These are phyloP conservation scores for Oryzaephilus surinamensis DNA, from an alignment of 1,140 invertebrate genomes.

Conservation along the genomic window DNA sequence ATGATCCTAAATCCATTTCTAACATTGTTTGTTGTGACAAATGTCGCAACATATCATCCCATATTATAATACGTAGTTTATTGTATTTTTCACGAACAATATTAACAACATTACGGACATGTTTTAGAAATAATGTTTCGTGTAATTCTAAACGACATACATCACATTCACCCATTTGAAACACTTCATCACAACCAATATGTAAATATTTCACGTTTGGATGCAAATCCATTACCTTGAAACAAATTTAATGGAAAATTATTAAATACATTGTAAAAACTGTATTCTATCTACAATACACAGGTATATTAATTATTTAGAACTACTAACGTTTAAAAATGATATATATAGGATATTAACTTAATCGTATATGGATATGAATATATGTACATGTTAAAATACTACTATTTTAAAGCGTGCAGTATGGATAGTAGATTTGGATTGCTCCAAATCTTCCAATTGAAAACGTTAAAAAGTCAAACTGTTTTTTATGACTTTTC, in stretches of 20 bases:
- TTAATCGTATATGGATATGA: too few relatives aligned
- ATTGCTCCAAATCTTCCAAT: too few relatives aligned
- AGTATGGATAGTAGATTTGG: too few relatives aligned
- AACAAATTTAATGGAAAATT: constrained; percentile 9
- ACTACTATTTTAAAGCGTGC: too few relatives aligned
- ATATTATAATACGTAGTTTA: constrained; percentile 60
- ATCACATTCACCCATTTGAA: constrained; percentile 70
- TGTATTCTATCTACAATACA: too few relatives aligned
- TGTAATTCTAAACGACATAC: constrained; percentile 46
- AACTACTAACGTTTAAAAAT: too few relatives aligned
- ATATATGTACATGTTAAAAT: too few relatives aligned
- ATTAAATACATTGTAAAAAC: not conserved
- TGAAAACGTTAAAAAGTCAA: too few relatives aligned
- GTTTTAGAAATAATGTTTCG: constrained; percentile 58
- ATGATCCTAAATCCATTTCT: constrained; percentile 56
- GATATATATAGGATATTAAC: too few relatives aligned
- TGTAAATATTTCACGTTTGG: constrained; percentile 43
- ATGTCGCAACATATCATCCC: constrained; percentile 89
- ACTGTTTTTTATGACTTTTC: too few relatives aligned
- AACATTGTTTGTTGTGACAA: constrained; percentile 55
- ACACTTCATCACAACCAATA: constrained; percentile 75
- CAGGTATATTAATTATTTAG: too few relatives aligned
- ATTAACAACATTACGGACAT: constrained; percentile 52
- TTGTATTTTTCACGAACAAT: constrained; percentile 54
- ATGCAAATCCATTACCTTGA: constrained; percentile 52